Base-by-base conservation (phyloP, 2,113 vertebrate genomes). In the Leucopsar rothschildi region DNA sequence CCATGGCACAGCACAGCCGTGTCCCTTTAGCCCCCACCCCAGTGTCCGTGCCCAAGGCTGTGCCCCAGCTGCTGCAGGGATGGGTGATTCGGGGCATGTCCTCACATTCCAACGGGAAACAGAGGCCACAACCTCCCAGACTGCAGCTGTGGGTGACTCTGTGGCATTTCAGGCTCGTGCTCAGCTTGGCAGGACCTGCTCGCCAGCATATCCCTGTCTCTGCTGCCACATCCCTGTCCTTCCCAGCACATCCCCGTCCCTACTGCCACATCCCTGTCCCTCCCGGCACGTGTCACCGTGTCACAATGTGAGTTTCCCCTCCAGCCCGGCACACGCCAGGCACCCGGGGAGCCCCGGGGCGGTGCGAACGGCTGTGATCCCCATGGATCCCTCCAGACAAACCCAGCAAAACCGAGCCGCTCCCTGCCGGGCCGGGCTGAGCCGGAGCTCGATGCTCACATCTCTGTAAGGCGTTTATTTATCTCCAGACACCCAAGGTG, bases 351-450 rank as follows among this genome's bases (percentile, higher is more conserved):
- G 47, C 57, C 71, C 71, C 0, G 11, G 60, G 52, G 71, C 35
- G 19, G 10, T 72, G 65, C 57, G 14, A n/a, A 35, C 44, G 42
- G 57, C 56, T 53, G 44, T 55, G 68, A 64, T 78, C 82, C 40
- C 4, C 73, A 23, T 5, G 69, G 35, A 6, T 12, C 27, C 18
- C 1, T 3, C 39, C 4, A 10, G 66, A 12, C 12, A 2, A 4
- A 16, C 16, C 17, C 52, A 35, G 76, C 47, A 35, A 11, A 49
- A 11, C 42, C 10, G 33, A 17, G 49, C 84, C 11, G 18, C 56
- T 44, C 27, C 33, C 42, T 0, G 0, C 68, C 53, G 49, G 59
- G 42, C 37, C 10, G 4, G 63, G 33, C 10, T 10, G 44, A 24
- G 35, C 22, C 6, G 33, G n/a, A 61, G 29, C 37, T n/a, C 15